These are phyloP conservation scores for Spea multiplicata DNA, from an alignment of 2,113 vertebrate genomes.

Conservation along the genomic window DNA sequence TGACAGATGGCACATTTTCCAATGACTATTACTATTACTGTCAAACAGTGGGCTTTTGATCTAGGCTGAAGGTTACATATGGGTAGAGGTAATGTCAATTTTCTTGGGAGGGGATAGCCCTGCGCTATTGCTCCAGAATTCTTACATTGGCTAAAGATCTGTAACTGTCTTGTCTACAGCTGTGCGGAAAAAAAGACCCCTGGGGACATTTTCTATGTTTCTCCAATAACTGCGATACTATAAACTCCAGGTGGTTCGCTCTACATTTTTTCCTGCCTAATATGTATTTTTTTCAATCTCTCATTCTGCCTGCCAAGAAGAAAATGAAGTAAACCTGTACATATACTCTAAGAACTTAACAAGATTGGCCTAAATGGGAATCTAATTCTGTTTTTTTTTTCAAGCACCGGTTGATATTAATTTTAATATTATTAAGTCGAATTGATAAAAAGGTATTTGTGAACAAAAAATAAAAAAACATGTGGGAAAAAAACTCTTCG, in stretches of 20 bases:
- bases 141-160: conserved; percentile 53
- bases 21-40: conserved; percentile 72
- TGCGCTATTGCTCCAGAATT: conserved; percentile 44
- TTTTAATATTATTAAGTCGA: neutral
- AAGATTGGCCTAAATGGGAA: conserved; percentile 4
- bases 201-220: conserved; percentile 51
- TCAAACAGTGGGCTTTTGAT: conserved; percentile 64
- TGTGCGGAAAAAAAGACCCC: conserved; percentile 50
- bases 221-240: conserved; percentile 55
- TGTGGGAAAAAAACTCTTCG: too few species aligned
- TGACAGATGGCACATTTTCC: conserved; percentile 69
- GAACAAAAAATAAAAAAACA: neutral
- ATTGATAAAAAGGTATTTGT: neutral
- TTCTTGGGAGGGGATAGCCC: conserved; percentile 56
- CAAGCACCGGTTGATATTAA: neutral
- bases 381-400: neutral
- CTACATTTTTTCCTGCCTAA: conserved; percentile 54
- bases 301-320: conserved; percentile 62
- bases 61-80: conserved; percentile 74
- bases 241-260: conserved; percentile 74
- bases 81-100: conserved; percentile 60
- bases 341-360: conserved; percentile 23
- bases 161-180: conserved; percentile 60
- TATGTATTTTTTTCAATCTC: conserved; percentile 48
- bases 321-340: conserved; percentile 57